Evolutionary conservation across 2,113 vertebrate genomes (phyloP).

Genomic region (Penelope pileata): DNA sequence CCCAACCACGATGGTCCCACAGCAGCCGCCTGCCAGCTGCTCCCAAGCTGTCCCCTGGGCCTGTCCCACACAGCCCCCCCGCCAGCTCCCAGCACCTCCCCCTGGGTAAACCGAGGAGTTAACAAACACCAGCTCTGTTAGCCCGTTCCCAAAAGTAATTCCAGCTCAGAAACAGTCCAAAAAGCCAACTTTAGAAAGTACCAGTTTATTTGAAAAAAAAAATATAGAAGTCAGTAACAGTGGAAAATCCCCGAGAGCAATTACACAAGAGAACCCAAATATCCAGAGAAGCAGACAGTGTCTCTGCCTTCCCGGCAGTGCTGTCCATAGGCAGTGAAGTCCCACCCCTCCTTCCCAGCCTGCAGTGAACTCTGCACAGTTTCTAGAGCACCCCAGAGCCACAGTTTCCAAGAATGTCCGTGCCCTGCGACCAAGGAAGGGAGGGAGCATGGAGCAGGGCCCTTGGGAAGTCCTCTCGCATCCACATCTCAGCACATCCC

Average conservation of each 20-base stretch:
- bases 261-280: slow-evolving; percentile 52
- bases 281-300: neutral
- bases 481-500: neutral
- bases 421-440: neutral
- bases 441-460: neutral
- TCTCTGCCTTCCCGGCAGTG: slow-evolving; percentile 9
- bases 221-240: slow-evolving; percentile 68
- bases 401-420: neutral
- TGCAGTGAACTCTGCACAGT: neutral
- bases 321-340: neutral
- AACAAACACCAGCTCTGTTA: neutral
- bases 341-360: neutral
- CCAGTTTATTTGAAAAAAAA: slow-evolving; percentile 72
- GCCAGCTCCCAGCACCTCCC: neutral
- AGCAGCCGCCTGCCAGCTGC: too few relatives aligned
- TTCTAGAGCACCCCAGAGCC: neutral
- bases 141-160: neutral
- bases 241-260: slow-evolving; percentile 59
- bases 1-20: rapidly evolving
- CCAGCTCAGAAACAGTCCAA: slow-evolving; percentile 10
- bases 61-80: too few relatives aligned
- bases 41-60: too few relatives aligned
- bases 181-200: slow-evolving; percentile 75
- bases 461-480: neutral
- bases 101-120: neutral